Evolutionary conservation across 2,797 vertebrate genomes (phyloP).

Genomic region (Siniperca undulata): DNA sequence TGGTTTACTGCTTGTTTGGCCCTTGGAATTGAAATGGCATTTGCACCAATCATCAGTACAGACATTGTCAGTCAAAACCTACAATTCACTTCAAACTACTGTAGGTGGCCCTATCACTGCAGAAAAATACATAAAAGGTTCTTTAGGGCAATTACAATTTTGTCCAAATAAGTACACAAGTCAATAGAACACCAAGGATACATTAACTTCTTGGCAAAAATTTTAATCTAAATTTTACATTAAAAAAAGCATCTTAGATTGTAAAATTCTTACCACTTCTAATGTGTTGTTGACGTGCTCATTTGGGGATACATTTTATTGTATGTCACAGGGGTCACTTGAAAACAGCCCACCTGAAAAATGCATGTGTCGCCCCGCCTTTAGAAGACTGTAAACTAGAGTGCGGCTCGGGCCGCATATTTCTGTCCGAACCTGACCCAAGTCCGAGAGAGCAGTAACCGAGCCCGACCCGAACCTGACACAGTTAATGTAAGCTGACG

Average conservation of each 20-base stretch:
- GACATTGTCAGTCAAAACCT: background rate
- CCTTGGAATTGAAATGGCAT: background rate
- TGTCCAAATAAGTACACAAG: background rate
- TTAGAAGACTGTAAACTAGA: constrained; percentile 38
- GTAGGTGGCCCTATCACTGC: background rate
- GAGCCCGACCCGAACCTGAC: too few relatives aligned
- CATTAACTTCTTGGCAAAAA: background rate
- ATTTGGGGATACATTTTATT: background rate
- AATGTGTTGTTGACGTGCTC: background rate
- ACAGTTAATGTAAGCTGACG: too few relatives aligned
- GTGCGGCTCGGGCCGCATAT: too few relatives aligned
- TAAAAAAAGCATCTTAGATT: background rate
- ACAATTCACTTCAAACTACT: too few relatives aligned
- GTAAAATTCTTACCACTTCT: background rate
- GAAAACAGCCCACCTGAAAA: constrained; percentile 39
- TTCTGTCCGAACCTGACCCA: too few relatives aligned
- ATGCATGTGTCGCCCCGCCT: constrained; percentile 25
- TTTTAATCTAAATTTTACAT: background rate
- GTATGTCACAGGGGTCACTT: constrained; percentile 14
- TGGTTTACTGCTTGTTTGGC: background rate
- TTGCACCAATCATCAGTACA: background rate
- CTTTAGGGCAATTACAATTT: background rate
- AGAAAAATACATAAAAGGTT: background rate
- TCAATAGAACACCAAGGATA: background rate
- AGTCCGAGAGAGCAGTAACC: too few relatives aligned